Evolutionary conservation across 2,113 vertebrate species (phyloP).

Genomic region (Malurus alboscapulatus): DNA sequence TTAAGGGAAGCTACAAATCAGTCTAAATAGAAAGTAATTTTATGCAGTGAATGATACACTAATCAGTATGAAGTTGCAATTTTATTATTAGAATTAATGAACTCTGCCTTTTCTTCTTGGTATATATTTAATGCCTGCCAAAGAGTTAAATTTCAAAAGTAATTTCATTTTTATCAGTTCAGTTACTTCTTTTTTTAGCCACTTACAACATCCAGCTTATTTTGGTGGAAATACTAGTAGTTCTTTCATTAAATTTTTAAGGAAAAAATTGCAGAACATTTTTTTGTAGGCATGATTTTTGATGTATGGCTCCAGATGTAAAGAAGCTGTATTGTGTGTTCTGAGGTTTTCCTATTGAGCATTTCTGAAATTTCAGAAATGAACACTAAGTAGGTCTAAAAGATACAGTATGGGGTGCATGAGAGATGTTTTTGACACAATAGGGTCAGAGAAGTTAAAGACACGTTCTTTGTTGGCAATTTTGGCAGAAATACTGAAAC

Average conservation of each 20-base stretch:
- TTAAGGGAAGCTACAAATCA: not conserved
- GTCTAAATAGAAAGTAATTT: not conserved
- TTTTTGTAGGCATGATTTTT: conserved; percentile 34
- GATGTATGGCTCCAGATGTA: conserved; percentile 68
- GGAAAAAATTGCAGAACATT: not conserved
- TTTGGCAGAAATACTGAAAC: conserved; percentile 74
- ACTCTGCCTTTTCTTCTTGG: not conserved
- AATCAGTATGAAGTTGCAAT: not conserved
- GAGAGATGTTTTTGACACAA: conserved; percentile 78
- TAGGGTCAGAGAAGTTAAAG: conserved; percentile 78
- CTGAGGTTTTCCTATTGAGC: conserved; percentile 63
- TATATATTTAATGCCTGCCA: not conserved
- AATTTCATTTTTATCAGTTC: not conserved
- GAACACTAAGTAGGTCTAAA: conserved; percentile 65
- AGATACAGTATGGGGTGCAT: conserved; percentile 61
- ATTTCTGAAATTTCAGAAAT: conserved; percentile 73
- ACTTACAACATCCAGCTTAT: not conserved
- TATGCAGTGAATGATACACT: not conserved
- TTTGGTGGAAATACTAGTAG: conserved; percentile 9
- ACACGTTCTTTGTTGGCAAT: conserved; percentile 70
- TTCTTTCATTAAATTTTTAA: not conserved
- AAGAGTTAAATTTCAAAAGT: not conserved
- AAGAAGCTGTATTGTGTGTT: conserved; percentile 40
- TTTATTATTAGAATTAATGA: not conserved
- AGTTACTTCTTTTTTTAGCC: conserved; percentile 1